Conservation (phyloP, 2,113 vertebrate genomes). For the Hippocampus abdominalis region DNA sequence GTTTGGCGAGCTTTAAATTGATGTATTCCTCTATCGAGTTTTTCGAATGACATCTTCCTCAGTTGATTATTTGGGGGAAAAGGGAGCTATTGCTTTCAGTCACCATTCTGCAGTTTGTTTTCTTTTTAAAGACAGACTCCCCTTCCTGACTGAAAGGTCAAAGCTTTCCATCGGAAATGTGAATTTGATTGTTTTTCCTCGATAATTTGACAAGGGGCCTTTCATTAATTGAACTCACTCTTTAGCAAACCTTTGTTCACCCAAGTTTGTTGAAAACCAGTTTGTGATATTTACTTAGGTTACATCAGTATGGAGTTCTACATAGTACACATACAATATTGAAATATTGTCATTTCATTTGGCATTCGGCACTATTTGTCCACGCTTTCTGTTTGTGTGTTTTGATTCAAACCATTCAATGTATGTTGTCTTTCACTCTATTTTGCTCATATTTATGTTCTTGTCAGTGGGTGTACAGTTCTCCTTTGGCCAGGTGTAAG, state of each 20-base stretch:
- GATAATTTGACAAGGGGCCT: slow-evolving; percentile 13
- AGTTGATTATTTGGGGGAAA: slow-evolving; percentile 35
- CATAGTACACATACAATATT: not conserved
- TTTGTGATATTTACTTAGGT: not conserved
- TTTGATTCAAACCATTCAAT: not conserved
- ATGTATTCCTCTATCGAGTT: slow-evolving; percentile 9
- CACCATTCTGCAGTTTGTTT: slow-evolving; percentile 27
- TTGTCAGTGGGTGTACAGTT: not conserved
- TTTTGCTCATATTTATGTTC: not conserved
- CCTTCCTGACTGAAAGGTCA: slow-evolving; percentile 34
- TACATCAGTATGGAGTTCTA: not conserved
- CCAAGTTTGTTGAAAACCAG: not conserved
- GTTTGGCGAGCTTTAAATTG: slow-evolving; percentile 6
- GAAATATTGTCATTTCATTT: not conserved
- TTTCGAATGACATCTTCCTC: slow-evolving; percentile 2
- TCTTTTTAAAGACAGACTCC: slow-evolving; percentile 19
- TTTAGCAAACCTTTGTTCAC: slow-evolving; percentile 1
- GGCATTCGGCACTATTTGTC: not conserved
- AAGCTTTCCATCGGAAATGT: slow-evolving; percentile 38
- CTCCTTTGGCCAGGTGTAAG: not conserved
- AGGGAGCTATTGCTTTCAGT: slow-evolving; percentile 12
- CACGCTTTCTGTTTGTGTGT: not conserved
- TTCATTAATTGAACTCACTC: slow-evolving; percentile 6
- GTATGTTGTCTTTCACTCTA: not conserved
- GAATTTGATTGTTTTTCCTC: slow-evolving; percentile 1